These are phyloP conservation scores for Monopterus albus DNA, from an alignment of 2,113 vertebrate genomes.

Conservation along the genomic window DNA sequence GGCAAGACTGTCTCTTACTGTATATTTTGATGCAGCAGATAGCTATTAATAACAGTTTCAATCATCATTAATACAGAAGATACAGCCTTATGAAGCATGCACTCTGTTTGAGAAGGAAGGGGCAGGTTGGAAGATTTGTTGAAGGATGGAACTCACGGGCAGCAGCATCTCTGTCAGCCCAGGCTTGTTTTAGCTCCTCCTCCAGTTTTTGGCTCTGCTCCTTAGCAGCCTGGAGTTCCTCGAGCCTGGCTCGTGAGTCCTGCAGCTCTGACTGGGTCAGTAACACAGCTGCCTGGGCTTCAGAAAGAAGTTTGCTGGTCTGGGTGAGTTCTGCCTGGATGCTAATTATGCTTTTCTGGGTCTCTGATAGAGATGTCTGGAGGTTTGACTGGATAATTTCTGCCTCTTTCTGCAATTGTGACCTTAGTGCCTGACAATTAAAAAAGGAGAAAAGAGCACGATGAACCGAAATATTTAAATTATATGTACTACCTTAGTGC, in stretches of 20 bases:
- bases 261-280: slow-evolving; percentile 76
- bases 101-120: too few relatives aligned
- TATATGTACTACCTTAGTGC: too few relatives aligned
- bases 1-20: background rate
- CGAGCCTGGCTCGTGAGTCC: slow-evolving; percentile 72
- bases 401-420: slow-evolving; percentile 75
- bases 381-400: slow-evolving; percentile 53
- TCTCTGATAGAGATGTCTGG: slow-evolving; percentile 54
- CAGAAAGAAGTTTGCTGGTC: slow-evolving; percentile 51
- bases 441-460: background rate
- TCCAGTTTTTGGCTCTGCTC: slow-evolving; percentile 80
- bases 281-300: slow-evolving; percentile 69
- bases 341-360: slow-evolving; percentile 65
- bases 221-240: slow-evolving; percentile 76
- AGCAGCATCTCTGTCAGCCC: slow-evolving; percentile 78
- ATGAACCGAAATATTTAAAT: background rate
- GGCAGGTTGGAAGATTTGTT: too few relatives aligned
- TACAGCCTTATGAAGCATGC: background rate
- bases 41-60: background rate
- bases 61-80: background rate
- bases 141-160: slow-evolving; percentile 79
- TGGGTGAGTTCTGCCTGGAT: slow-evolving; percentile 80
- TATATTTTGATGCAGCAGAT: background rate
- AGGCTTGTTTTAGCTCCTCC: slow-evolving; percentile 80
- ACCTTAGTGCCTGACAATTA: slow-evolving; percentile 76